Evolutionary conservation across 1,140 invertebrate species (phyloP), one percentile per base, ranked within the genome.

Genomic region (Achroia grisella): DNA sequence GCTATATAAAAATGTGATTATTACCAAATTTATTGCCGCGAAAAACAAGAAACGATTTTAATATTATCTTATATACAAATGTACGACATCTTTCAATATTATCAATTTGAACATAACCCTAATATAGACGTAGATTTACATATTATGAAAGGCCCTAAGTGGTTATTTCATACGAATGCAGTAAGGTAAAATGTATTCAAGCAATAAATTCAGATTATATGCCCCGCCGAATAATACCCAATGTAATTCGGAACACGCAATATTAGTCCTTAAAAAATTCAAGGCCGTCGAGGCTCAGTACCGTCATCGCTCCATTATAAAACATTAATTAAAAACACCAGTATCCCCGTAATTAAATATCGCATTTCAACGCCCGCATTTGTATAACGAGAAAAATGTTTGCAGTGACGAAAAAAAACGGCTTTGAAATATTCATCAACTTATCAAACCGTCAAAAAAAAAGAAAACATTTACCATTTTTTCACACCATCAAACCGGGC

Each of bases 401-500:
- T 2, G 17, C 17, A 2, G 17, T 15, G 12, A 13, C 13, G 31
- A 43, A 43, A 43, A 48, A 56, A 46, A 37, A 44, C 33, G 43
- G 41, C 34, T 51, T 36, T 23, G 17, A 23, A 44, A 44, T 44
- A 53, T 40, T 51, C 34, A 47, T 8, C 47, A 52, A 55, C 44
- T 62, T 55, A 61, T 67, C 37, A 56, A 48, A 32, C 51, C 27
- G 23, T 10, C 41, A 33, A 8, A 36, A 10, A 45, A 41, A 23
- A 23, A 23, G 17, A 23, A 23, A 23, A 23, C 17, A 23, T 57
- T 72, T 81, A 83, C 79, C 79, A 83, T 83, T 78, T 69, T 81
- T 70, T 48, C 48, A 51, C 66, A 77, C 62, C 72, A 71, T 78
- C 53, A 79, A 78, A 71, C 66, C 39, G 52, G 51, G 44, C 49